Evolutionary conservation across 2,797 vertebrate genomes (phyloP).

Genomic region (Enteromius fasciolatus): DNA sequence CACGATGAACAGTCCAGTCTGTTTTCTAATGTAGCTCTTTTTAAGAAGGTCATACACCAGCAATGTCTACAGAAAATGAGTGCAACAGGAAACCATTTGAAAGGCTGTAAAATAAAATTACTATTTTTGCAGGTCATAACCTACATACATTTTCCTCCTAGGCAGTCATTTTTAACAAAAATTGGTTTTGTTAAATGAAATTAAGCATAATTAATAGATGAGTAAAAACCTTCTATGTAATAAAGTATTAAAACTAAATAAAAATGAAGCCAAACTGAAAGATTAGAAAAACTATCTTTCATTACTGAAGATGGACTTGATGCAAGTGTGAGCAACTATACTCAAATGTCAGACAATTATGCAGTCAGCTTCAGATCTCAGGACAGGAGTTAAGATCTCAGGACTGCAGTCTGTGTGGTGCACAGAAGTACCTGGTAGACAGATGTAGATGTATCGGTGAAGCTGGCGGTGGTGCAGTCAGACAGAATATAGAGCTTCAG

Average conservation of each 20-base stretch:
- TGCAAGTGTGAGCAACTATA: not conserved
- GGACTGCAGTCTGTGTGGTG: constrained; percentile 5
- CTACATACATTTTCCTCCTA: not conserved
- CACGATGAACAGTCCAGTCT: constrained; percentile 67
- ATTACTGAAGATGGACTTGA: constrained; percentile 10
- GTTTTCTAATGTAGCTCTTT: constrained; percentile 71
- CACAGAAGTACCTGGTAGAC: constrained; percentile 69
- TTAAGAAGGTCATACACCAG: constrained; percentile 74
- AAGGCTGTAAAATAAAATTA: not conserved
- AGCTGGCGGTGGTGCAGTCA: constrained; percentile 63
- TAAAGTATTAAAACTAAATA: not conserved
- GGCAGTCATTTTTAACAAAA: not conserved
- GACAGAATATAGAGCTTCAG: constrained; percentile 72
- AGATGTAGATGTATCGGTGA: constrained; percentile 57
- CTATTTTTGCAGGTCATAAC: not conserved
- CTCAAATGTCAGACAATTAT: not conserved
- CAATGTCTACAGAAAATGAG: constrained; percentile 59
- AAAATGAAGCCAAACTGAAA: not conserved
- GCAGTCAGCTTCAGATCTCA: not conserved
- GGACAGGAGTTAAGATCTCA: not conserved
- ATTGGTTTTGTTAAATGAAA: not conserved
- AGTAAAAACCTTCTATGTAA: not conserved
- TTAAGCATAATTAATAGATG: not conserved
- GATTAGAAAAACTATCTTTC: not conserved
- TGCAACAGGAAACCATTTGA: not conserved